Base-by-base conservation (phyloP, 2,797 vertebrate genomes). In the Anisognathus igniventris region DNA sequence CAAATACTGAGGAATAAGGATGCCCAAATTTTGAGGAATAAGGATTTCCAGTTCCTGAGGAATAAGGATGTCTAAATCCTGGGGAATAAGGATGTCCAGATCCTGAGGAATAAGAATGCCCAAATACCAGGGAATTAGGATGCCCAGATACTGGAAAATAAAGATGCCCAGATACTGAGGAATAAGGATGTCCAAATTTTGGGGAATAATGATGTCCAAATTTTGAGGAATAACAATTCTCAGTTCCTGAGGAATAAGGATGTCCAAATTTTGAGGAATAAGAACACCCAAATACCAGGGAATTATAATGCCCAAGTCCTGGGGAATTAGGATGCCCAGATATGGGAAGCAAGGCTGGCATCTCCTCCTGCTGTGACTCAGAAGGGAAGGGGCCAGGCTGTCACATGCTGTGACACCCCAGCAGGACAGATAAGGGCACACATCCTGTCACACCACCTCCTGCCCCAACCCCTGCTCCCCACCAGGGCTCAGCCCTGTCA, bases 191-290 rank as follows among this genome's bases (percentile, higher is more conserved):
- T 4, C 22, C 45, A 47, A 4, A 47, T 47, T 1, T 12, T 14
- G 23, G 13, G 22, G 11, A 57, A 56, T 8, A 9, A 51, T 44
- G 44, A 20, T 60, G 25, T 13, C 45, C 86, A 76, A 37, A 37
- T 37, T 37, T 37, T 10, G 37, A 10, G 37, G 37, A 37, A 37
- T 37, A 37, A 37, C 37, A 37, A 37, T 37, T 37, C 37, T 37
- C 37, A 37, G 37, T 37, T 35, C 37, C 3, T 12, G 19, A 7
- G 25, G 39, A 47, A 47, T 47, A 14, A 47, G 22, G 28, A 35
- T 58, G 25, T 2, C 3, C 53, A 48, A 3, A 9, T 2, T 1
- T 7, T 2, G 8, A 3, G 1, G 12, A 48, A 66, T 10, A 9
- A 51, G 53, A 35, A 20, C 54, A 20, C 18, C 45, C 89, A 76